These are phyloP conservation scores for Rhimphoctona megacephalus DNA, from an alignment of 2,888 invertebrate species.

Conservation along the genomic window DNA sequence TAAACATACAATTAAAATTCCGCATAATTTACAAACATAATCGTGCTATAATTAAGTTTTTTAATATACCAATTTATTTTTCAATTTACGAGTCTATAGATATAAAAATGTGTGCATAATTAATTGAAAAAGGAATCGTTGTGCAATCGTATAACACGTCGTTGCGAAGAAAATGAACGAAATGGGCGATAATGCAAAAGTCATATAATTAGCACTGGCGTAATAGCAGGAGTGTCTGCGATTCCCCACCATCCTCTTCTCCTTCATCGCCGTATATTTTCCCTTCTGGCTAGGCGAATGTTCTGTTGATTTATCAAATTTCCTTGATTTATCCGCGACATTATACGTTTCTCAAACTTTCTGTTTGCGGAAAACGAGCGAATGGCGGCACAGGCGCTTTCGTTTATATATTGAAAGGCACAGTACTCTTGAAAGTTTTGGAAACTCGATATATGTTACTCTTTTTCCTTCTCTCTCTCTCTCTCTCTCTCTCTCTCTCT, in stretches of 20 bases:
- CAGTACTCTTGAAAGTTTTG: conserved; percentile 79
- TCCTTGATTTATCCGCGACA: conserved; percentile 81
- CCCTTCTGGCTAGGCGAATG: conserved; percentile 54
- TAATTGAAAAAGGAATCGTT: conserved; percentile 14
- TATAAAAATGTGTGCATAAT: background rate
- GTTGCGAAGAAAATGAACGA: conserved; percentile 30
- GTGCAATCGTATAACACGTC: conserved; percentile 27
- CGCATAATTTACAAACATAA: background rate
- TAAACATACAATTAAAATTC: background rate
- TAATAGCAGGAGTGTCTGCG: conserved; percentile 34
- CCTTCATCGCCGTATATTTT: conserved; percentile 37
- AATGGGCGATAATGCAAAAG: conserved; percentile 38
- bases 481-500: conserved; percentile 24
- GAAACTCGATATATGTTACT: conserved; percentile 73
- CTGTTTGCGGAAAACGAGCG: conserved; percentile 80
- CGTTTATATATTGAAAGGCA: conserved; percentile 75
- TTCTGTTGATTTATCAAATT: conserved; percentile 81
- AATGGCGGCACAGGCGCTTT: conserved; percentile 43
- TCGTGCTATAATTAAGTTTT: background rate
- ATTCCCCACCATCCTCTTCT: background rate
- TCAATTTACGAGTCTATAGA: background rate
- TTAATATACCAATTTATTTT: background rate
- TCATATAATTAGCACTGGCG: conserved; percentile 51
- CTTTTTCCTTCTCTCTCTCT: conserved; percentile 60
- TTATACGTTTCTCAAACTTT: conserved; percentile 81